A percentile compares a stretch with the other conserved stretches of the same genome.
These are phyloP conservation scores for Mormyrus iriodes DNA, from an alignment of 2,113 vertebrate species.

Conservation along the genomic window DNA sequence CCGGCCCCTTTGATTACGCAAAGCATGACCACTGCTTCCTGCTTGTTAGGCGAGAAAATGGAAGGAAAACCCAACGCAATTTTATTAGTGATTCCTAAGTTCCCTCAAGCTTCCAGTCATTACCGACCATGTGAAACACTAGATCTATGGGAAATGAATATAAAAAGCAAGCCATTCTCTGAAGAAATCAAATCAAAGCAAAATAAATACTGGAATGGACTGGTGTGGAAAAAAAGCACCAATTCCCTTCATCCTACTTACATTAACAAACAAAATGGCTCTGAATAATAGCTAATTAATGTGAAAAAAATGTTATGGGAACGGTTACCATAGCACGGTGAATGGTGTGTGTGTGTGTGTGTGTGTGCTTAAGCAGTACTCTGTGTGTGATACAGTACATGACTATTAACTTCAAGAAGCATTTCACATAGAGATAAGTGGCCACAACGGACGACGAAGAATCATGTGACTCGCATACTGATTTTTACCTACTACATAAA, in stretches of 20 bases:
- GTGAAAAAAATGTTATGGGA: conserved; percentile 21
- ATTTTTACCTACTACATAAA: background rate
- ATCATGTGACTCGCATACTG: background rate
- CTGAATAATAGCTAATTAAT: conserved; percentile 20
- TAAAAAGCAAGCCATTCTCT: background rate
- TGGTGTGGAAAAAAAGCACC: background rate
- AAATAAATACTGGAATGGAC: conserved; percentile 24
- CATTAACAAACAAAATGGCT: conserved; percentile 19
- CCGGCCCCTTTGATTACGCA: background rate
- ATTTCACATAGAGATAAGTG: background rate
- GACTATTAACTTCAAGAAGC: background rate
- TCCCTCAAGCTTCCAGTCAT: background rate
- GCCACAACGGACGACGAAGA: background rate
- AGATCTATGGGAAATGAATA: background rate
- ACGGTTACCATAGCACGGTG: conserved; percentile 19
- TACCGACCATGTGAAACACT: background rate
- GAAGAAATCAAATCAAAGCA: conserved; percentile 19
- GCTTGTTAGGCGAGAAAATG: background rate
- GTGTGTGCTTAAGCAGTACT: background rate
- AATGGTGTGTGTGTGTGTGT: background rate
- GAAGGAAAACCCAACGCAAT: background rate
- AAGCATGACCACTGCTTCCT: background rate
- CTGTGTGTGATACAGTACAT: background rate
- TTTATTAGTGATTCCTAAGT: background rate
- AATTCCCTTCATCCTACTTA: conserved; percentile 15